These are phyloP conservation scores for Candoia aspera DNA, from an alignment of 2,113 vertebrate species.

Conservation along the genomic window DNA sequence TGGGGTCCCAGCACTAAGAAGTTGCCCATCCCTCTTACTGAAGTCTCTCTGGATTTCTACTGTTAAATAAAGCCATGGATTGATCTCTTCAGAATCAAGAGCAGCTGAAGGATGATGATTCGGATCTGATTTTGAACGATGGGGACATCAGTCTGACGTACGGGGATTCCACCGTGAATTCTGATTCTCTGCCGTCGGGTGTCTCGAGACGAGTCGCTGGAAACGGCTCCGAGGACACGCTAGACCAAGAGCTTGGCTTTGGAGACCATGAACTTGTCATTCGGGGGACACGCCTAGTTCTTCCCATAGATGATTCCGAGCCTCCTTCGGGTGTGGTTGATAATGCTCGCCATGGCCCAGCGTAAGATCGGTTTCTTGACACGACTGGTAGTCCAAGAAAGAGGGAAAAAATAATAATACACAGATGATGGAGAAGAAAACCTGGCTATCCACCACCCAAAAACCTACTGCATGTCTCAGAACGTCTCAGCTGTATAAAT, in stretches of 20 bases:
- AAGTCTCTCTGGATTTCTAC: neutral
- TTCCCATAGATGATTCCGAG: constrained; percentile 96
- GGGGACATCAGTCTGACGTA: constrained; percentile 91
- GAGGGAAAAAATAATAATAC: constrained; percentile 72
- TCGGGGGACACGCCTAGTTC: constrained; percentile 91
- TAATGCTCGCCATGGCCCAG: constrained; percentile 74
- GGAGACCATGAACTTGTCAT: constrained; percentile 93
- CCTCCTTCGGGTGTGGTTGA: constrained; percentile 80
- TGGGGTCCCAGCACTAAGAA: neutral
- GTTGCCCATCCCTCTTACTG: neutral
- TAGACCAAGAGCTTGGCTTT: constrained; percentile 86
- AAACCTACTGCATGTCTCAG: constrained; percentile 82
- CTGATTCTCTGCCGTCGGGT: constrained; percentile 71
- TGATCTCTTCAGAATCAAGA: constrained; percentile 84
- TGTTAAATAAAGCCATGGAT: neutral
- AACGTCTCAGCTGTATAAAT: constrained; percentile 81
- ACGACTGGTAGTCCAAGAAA: constrained; percentile 59
- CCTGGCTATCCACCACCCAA: neutral
- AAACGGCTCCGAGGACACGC: constrained; percentile 78
- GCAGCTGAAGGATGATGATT: constrained; percentile 95
- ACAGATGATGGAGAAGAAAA: neutral
- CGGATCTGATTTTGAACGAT: constrained; percentile 93
- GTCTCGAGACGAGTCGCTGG: constrained; percentile 68
- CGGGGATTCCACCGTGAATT: constrained; percentile 88
- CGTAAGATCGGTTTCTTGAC: constrained; percentile 66